Conservation (phyloP, 2,797 vertebrate species). For the Staurois parvus region DNA sequence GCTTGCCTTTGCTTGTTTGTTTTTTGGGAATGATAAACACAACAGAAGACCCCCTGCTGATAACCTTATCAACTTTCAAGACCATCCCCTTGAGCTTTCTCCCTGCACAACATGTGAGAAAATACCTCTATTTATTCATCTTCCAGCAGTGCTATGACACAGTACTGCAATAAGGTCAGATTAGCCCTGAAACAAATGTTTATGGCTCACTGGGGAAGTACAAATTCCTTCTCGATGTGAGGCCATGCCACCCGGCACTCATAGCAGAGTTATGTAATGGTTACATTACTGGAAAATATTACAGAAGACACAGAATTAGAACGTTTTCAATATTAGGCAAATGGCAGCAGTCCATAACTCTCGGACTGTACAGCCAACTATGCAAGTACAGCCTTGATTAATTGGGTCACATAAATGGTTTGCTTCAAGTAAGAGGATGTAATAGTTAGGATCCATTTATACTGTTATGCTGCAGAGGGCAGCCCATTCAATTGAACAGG, state of each 20-base stretch:
- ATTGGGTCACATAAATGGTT: background rate
- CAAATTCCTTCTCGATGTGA: constrained; percentile 48
- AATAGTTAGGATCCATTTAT: background rate
- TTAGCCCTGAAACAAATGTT: constrained; percentile 39
- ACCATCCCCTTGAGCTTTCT: background rate
- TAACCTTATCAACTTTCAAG: constrained; percentile 13
- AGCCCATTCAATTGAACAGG: too few species aligned
- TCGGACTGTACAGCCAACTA: background rate
- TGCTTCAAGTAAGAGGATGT: background rate
- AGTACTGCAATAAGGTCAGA: constrained; percentile 28
- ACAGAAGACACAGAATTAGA: constrained; percentile 22
- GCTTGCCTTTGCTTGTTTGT: constrained; percentile 14
- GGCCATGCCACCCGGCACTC: constrained; percentile 37
- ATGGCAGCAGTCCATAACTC: background rate
- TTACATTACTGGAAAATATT: constrained; percentile 37
- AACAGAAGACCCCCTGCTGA: constrained; percentile 7
- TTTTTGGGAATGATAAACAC: constrained; percentile 23
- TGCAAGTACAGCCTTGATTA: background rate
- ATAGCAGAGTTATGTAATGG: constrained; percentile 11
- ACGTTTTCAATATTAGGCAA: background rate
- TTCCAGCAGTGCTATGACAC: constrained; percentile 24
- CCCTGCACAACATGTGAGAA: constrained; percentile 22
- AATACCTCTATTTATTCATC: constrained; percentile 25
- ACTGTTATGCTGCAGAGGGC: background rate
- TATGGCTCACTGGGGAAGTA: constrained; percentile 39